Evolutionary conservation across 2,113 vertebrate species (phyloP), one percentile per base, ranked within the genome.

Genomic region (Phalacrocorax aristotelis): DNA sequence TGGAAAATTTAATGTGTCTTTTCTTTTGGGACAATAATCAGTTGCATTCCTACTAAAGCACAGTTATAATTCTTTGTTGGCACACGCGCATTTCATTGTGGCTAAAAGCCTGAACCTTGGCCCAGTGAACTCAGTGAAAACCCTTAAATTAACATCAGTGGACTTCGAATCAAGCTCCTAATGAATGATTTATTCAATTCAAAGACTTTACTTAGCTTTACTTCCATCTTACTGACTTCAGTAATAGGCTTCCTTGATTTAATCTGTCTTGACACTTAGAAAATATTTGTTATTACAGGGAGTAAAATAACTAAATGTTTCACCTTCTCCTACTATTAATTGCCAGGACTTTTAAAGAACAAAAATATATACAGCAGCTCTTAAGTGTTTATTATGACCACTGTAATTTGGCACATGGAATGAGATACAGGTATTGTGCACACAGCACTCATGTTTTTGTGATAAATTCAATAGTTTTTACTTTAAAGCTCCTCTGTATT

Each of bases 151-250:
- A 80, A n/a, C 58, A 90, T 80, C 40, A 61, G 30, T 70, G 74
- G 78, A 40, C 46, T 85, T 74, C 91, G 49, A 36, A 86, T 79
- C 82, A 69, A 90, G 40, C 32, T 92, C 32, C 34, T 90, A 83
- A 88, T 92, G 58, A 94, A 77, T 86, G 15, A 83, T 94, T 91
- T 93, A 79, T 38, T 89, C 18, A 30, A 38, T 79, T 89, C 74
- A 77, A 92, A 92, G 92, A 51, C 64, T 36, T 93, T 88, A 69
- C 48, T 85, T 95, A 65, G 62, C 44, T 94, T 95, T 90, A 80
- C 52, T 86, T 94, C 26, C 15, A 16, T 80, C 51, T 96, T 93
- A 80, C 1, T 93, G 82, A 88, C 51, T 94, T 96, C 60, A 32
- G 23, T 83, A 90, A 82, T 62, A 83, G 62, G 13, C 71, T 87